Base-by-base conservation (phyloP, 2,888 invertebrate genomes). In the Trilocha varians region DNA sequence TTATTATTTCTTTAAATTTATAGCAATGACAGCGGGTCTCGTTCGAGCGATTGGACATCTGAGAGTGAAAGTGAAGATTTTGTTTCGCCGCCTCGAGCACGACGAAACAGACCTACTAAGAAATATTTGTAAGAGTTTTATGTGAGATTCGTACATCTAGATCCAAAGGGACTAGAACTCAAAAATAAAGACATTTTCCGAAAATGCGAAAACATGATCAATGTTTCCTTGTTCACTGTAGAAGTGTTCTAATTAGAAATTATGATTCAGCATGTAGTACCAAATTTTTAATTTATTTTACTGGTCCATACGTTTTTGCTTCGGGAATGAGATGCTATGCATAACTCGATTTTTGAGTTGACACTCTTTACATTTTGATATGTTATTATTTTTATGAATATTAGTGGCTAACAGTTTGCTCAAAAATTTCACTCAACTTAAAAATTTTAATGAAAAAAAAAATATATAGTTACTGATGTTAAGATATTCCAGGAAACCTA, bases 41-140 rank as follows among this genome's bases (percentile, higher is more conserved):
- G 62, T 2, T 68, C 76, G 0, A 76, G 74, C 35, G 71, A 70
- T 1, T 75, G 74, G 71, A 70, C 71, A 0, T 75, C 79, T 1
- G 71, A 70, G 3, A 62, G 61, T 3, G 73, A 63, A 2, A 59
- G 66, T 2, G 77, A 60, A 0, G 41, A 62, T 1, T 74, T 52
- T 32, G 59, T 75, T 2, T 70, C 72, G 0, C 73, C 80, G 3
- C 78, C 79, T 2, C 66, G 73, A 17, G 62, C 68, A 5, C 57
- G 70, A 2, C 65, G 54, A 33, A 62, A 65, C 43, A 65, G 57
- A 49, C 47, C 50, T 0, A 48, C 59, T 1, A 69, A 49, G 46
- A 76, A 68, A 55, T 79, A 71, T 50, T 44, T 70, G 82, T 82
- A 50, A 74, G 78, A 70, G 1, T 33, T 13, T 14, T 13, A 16